Conservation (phyloP, 2,888 invertebrate genomes). For the Leucania comma region DNA sequence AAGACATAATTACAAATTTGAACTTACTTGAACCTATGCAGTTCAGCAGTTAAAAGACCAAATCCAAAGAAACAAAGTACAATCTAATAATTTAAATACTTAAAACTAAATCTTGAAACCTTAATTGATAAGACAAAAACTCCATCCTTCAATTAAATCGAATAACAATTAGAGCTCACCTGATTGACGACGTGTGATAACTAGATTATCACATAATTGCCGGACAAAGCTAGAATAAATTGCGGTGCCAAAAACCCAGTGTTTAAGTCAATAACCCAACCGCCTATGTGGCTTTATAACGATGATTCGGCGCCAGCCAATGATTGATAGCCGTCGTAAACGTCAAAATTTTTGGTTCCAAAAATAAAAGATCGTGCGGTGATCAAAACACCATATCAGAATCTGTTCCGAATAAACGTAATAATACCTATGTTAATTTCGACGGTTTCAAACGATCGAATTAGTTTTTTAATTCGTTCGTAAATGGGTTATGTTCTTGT, state of each 20-base stretch:
- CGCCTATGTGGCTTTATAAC: conserved; percentile 73
- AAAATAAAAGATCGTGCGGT: conserved; percentile 74
- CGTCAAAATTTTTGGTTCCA: conserved; percentile 75
- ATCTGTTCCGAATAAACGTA: conserved; percentile 72
- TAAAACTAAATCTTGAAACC: background rate
- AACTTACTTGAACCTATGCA: background rate
- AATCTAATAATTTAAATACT: background rate
- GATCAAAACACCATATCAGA: conserved; percentile 74
- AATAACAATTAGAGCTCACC: conserved; percentile 22
- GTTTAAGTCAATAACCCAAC: conserved; percentile 74
- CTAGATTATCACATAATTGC: conserved; percentile 52
- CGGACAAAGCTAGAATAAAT: conserved; percentile 58
- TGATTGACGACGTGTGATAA: conserved; percentile 63
- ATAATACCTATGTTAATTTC: conserved; percentile 66
- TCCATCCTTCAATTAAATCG: conserved; percentile 1
- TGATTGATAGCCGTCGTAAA: conserved; percentile 82
- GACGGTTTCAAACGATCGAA: conserved; percentile 65
- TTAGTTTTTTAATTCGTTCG: conserved; percentile 63
- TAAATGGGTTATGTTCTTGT: conserved; percentile 46
- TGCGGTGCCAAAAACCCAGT: conserved; percentile 65
- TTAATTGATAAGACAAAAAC: background rate
- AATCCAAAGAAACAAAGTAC: background rate
- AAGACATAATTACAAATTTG: background rate
- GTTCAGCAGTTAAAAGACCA: background rate
- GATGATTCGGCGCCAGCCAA: conserved; percentile 79